Conservation (phyloP, 2,797 vertebrate genomes). For the Gymnodraco acuticeps region DNA sequence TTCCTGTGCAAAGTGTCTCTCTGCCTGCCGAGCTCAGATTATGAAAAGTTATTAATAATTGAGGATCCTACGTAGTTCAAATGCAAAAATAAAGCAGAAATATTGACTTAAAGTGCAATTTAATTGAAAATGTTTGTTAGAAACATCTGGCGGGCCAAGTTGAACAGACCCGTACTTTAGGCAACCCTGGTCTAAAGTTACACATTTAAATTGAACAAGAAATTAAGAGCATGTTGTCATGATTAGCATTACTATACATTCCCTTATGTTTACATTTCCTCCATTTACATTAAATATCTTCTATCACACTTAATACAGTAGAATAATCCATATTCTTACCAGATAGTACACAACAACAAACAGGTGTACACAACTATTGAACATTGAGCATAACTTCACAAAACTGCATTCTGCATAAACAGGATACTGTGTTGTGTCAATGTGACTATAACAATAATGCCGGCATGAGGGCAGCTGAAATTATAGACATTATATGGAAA, state of each 20-base stretch:
- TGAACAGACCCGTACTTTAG: too few species aligned
- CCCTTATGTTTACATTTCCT: background rate
- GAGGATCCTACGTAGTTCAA: too few species aligned
- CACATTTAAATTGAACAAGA: background rate
- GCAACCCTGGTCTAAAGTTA: too few species aligned
- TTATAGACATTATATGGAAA: background rate
- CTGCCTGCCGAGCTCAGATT: too few species aligned
- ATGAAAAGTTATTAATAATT: too few species aligned
- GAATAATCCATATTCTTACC: background rate
- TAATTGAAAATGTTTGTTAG: too few species aligned
- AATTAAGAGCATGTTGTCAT: fast-evolving
- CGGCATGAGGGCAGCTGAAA: background rate
- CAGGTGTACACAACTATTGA: background rate
- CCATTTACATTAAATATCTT: background rate
- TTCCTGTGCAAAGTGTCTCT: too few species aligned
- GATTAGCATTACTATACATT: background rate
- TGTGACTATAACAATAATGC: background rate
- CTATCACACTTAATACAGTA: background rate
- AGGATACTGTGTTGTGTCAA: background rate
- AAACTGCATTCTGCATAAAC: background rate
- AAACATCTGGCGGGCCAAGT: too few species aligned
- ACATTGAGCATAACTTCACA: background rate
- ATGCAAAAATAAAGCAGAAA: too few species aligned
- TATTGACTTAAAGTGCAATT: too few species aligned
- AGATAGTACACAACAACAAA: background rate